Base-by-base conservation (phyloP, 2,113 vertebrate genomes). In the Mustela lutreola region DNA sequence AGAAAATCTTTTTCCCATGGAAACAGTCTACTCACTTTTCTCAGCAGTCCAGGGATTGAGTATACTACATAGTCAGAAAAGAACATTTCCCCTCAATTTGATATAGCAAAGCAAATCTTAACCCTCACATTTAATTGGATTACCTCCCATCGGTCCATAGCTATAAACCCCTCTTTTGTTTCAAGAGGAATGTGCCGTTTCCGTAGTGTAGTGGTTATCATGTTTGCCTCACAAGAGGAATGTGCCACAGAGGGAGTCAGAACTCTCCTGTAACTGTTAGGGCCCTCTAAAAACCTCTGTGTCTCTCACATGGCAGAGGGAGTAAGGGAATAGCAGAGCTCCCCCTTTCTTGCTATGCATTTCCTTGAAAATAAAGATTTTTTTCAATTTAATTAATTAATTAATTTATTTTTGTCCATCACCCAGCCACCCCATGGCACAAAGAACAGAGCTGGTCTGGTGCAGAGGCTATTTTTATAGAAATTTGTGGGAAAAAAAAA, bases 351-450 rank as follows among this genome's bases (percentile, higher is more conserved):
- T 65, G 22, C 14, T 82, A 33, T 82, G 26, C 73, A 18, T n/a
- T 2, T 75, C 33, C 53, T 89, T 95, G 79, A 80, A 94, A n/a
- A 75, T 60, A 26, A 75, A 81, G n/a, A 79, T 31, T 93, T 79
- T 75, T 79, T 75, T 91, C 22, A 60, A 24, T 24, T 24, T 60
- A 3, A 60, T 60, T 60, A 10, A 56, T 56, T 56, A 2, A 56
- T 56, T 60, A 24, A 10, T 24, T 60, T 9, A 10, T 60, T 60
- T 60, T 24, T 60, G 21, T 60, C 58, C 21, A 60, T 24, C 58
- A 60, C 58, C 58, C 58, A 60, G 21, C 21, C 22, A 60, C 58
- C 58, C 87, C 45, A 75, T 8, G 75, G 2, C 33, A 7, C 18
- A 42, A 36, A 87, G 22, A 94, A 58, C 11, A 78, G 9, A 73